phyloP scores from a whole-genome alignment of 2,113 vertebrate genomes.

The Elanus axillaris region DNA sequence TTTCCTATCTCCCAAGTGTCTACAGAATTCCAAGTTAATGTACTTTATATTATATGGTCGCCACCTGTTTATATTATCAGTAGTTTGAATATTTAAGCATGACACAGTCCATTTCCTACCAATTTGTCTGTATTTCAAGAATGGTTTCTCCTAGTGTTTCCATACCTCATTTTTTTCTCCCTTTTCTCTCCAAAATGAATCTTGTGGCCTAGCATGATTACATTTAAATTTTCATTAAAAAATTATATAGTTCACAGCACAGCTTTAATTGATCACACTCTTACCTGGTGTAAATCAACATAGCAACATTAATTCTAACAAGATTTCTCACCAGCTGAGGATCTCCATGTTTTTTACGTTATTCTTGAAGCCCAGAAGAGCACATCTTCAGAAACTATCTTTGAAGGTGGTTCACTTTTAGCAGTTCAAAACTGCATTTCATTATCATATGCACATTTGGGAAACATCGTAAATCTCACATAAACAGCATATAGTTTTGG shows the following conservation, averaged over 20 bases:
- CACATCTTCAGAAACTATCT: not conserved
- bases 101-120: constrained; percentile 37
- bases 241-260: not conserved
- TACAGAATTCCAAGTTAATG: constrained; percentile 52
- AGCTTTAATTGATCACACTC: constrained; percentile 25
- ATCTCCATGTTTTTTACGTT: not conserved
- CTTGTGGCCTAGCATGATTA: not conserved
- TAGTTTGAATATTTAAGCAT: constrained; percentile 51
- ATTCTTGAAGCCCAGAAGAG: not conserved
- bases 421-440: not conserved
- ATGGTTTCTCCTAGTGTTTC: not conserved
- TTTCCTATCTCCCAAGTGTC: constrained; percentile 46
- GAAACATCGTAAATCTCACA: not conserved
- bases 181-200: not conserved
- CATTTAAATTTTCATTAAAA: constrained; percentile 21
- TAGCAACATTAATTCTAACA: not conserved
- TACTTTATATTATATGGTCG: constrained; percentile 33
- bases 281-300: constrained; percentile 49
- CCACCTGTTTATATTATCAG: constrained; percentile 54
- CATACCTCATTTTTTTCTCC: not conserved
- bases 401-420: not conserved
- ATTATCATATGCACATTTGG: not conserved
- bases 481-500: not conserved
- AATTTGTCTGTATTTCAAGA: not conserved
- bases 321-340: constrained; percentile 16